Conservation (phyloP, 2,888 invertebrate species). For the Leuctra nigra region DNA sequence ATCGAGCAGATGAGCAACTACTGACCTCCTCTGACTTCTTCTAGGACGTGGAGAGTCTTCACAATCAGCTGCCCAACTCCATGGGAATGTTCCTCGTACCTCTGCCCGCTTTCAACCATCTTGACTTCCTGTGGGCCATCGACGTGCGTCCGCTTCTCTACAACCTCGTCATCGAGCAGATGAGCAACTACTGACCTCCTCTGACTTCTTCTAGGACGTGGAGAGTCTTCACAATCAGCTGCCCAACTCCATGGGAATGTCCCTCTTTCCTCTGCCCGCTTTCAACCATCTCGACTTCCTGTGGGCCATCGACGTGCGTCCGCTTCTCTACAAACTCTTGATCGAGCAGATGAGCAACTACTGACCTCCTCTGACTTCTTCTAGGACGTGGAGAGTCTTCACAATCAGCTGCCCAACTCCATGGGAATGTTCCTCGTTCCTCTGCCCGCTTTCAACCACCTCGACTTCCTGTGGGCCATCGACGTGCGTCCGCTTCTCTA, state of each 20-base stretch:
- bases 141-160: slow-evolving; percentile 53
- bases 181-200: too few relatives aligned
- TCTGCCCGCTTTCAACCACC: slow-evolving; percentile 53
- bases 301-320: slow-evolving; percentile 55
- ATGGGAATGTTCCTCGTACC: slow-evolving; percentile 52
- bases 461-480: slow-evolving; percentile 64
- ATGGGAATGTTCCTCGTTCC: slow-evolving; percentile 52
- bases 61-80: slow-evolving; percentile 46
- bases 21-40: slow-evolving; percentile 40
- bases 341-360: slow-evolving; percentile 50
- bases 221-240: slow-evolving; percentile 46
- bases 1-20: slow-evolving; percentile 50
- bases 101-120: slow-evolving; percentile 53
- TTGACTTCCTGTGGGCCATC: slow-evolving; percentile 64
- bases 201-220: slow-evolving; percentile 50
- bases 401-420: slow-evolving; percentile 46
- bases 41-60: slow-evolving; percentile 52
- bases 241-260: slow-evolving; percentile 49
- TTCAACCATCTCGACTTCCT: slow-evolving; percentile 68
- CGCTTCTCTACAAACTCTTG: slow-evolving; percentile 51
- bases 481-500: slow-evolving; percentile 53
- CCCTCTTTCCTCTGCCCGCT: slow-evolving; percentile 47
- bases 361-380: slow-evolving; percentile 40
- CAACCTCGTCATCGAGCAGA: slow-evolving; percentile 48
- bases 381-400: slow-evolving; percentile 52